phyloP scores from a whole-genome alignment of 1,140 invertebrate species.

The Caenorhabditis elegans region DNA sequence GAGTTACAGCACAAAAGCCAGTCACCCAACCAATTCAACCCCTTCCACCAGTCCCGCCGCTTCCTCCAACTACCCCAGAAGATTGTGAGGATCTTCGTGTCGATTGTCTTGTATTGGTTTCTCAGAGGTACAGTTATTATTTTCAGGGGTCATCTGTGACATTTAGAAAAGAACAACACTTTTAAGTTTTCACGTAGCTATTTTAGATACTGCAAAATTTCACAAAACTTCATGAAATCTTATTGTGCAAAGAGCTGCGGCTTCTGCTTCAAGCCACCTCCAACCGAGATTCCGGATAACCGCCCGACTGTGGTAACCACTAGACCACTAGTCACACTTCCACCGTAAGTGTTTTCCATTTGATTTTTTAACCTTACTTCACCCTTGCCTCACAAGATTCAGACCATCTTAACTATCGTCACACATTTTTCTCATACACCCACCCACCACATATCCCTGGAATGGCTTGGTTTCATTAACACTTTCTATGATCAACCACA shows the following conservation, averaged over 20 bases:
- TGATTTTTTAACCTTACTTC: not conserved
- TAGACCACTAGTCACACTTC: conserved; percentile 21
- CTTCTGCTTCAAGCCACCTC: conserved; percentile 59
- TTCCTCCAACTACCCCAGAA: conserved; percentile 13
- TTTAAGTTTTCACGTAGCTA: not conserved
- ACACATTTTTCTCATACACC: not conserved
- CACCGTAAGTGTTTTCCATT: conserved; percentile 13
- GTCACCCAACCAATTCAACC: conserved; percentile 17
- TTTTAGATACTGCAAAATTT: conserved; percentile 57
- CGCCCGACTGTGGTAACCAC: conserved; percentile 30
- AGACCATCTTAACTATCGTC: no score
- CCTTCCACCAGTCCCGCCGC: not conserved
- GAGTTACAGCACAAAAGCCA: conserved; percentile 22
- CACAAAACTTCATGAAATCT: conserved; percentile 58
- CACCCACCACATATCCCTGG: not conserved
- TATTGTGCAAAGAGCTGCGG: conserved; percentile 63
- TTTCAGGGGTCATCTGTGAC: not conserved
- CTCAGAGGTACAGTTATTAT: conserved; percentile 50
- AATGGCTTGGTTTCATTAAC: conserved; percentile 10
- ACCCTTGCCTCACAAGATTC: not conserved
- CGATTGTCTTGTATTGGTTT: conserved; percentile 65
- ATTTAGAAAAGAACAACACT: not conserved
- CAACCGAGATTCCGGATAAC: conserved; percentile 56
- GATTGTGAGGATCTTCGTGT: conserved; percentile 68
- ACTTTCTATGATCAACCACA: conserved; percentile 5